phyloP scores from a whole-genome alignment of 2,888 invertebrate species.

The Brachypterus glaber region DNA sequence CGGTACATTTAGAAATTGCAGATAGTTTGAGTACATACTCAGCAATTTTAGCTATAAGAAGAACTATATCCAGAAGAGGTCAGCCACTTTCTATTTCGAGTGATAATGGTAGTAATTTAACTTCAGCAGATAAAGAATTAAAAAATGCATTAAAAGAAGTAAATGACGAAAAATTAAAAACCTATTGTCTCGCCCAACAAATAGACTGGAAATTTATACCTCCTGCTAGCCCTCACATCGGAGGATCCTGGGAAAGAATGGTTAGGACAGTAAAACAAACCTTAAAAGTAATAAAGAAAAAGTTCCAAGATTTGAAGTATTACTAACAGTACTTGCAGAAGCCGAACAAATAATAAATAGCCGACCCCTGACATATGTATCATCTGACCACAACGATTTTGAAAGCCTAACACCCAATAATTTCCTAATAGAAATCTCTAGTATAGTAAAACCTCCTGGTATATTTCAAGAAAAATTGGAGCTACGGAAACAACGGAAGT shows the following conservation, averaged over 20 bases:
- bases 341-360: too few species aligned
- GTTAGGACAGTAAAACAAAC: too few species aligned
- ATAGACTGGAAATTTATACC: background rate
- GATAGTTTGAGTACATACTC: constrained; percentile 5
- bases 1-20: constrained; percentile 1
- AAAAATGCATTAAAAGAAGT: background rate
- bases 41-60: constrained; percentile 5
- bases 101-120: constrained; percentile 4
- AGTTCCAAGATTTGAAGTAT: too few species aligned
- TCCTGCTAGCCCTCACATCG: constrained; percentile 1
- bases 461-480: too few species aligned
- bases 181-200: background rate
- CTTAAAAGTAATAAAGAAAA: too few species aligned
- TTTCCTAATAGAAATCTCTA: too few species aligned
- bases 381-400: too few species aligned
- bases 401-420: too few species aligned
- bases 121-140: constrained; percentile 4
- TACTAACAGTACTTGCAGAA: too few species aligned
- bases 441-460: too few species aligned
- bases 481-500: too few species aligned
- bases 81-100: constrained; percentile 1
- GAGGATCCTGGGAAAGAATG: constrained; percentile 3
- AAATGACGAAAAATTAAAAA: background rate
- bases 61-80: constrained; percentile 7
- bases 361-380: too few species aligned